Evolutionary conservation across 2,797 vertebrate species (phyloP).

Genomic region (Pogoniulus pusillus): DNA sequence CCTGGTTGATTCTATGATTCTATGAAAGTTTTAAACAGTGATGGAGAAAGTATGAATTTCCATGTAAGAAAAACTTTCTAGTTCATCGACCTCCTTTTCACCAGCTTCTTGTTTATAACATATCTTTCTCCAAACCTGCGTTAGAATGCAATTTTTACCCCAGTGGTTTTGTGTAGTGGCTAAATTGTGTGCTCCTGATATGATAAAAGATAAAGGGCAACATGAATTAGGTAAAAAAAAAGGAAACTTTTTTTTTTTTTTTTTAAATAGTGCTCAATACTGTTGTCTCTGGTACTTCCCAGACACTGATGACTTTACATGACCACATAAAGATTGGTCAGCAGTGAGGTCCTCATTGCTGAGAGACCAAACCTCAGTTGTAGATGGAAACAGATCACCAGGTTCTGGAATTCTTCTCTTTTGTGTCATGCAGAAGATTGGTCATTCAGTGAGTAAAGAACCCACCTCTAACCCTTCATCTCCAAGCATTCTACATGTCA

Average conservation of each 20-base stretch:
- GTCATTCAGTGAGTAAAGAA: neutral
- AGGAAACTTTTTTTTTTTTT: neutral
- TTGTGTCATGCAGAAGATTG: neutral
- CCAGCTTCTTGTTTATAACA: neutral
- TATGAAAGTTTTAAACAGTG: neutral
- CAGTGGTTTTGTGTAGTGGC: neutral
- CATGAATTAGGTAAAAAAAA: neutral
- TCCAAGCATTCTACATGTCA: neutral
- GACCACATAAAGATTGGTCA: neutral
- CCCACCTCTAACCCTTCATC: neutral
- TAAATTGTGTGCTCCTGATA: neutral
- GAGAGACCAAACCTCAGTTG: neutral
- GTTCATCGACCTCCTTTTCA: neutral
- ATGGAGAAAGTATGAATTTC: neutral
- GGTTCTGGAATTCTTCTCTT: neutral
- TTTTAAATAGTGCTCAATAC: neutral
- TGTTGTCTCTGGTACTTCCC: neutral
- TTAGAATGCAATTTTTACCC: neutral
- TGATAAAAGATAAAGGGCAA: neutral
- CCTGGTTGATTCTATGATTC: no score
- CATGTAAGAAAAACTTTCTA: neutral
- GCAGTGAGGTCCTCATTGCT: neutral
- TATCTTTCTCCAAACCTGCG: neutral
- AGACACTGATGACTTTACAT: neutral
- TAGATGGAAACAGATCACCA: neutral